A percentile compares a stretch with the other conserved stretches of the same genome.
Evolutionary conservation across 2,888 invertebrate species (phyloP).

Genomic region (Drosophila stalkeri): DNA sequence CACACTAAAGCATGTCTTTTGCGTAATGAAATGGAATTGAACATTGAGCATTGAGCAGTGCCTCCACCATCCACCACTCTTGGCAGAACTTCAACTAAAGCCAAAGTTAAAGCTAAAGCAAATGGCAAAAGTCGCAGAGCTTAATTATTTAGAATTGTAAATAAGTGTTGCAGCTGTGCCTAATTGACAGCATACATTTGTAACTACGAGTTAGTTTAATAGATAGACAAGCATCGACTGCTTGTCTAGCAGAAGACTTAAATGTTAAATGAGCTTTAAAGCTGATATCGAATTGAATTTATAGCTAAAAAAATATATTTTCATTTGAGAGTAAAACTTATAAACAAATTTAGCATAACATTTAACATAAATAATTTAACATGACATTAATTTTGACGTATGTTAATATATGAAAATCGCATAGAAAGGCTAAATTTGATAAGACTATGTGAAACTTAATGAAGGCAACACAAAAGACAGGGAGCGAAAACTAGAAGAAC

Average conservation of each 20-base stretch:
- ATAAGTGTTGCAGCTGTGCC: background rate
- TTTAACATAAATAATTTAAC: no score
- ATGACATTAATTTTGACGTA: background rate
- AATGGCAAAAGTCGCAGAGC: background rate
- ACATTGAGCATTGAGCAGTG: conserved; percentile 11
- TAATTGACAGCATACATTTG: conserved; percentile 5
- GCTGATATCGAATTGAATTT: background rate
- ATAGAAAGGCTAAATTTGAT: background rate
- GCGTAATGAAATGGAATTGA: conserved; percentile 38
- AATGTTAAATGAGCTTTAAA: background rate
- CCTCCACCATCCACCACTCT: background rate
- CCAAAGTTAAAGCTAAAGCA: background rate
- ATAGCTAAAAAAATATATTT: background rate
- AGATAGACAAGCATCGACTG: background rate
- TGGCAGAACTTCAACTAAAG: background rate
- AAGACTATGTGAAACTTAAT: background rate
- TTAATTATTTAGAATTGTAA: conserved; percentile 11
- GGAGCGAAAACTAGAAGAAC: no score
- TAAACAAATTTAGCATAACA: background rate
- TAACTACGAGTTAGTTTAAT: background rate
- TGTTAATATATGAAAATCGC: background rate
- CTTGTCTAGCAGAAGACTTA: background rate
- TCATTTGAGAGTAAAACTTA: background rate
- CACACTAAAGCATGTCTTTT: conserved; percentile 7
- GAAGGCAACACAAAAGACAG: background rate